phyloP scores from a whole-genome alignment of 2,888 invertebrate genomes.

The Synanthedon vespiformis region DNA sequence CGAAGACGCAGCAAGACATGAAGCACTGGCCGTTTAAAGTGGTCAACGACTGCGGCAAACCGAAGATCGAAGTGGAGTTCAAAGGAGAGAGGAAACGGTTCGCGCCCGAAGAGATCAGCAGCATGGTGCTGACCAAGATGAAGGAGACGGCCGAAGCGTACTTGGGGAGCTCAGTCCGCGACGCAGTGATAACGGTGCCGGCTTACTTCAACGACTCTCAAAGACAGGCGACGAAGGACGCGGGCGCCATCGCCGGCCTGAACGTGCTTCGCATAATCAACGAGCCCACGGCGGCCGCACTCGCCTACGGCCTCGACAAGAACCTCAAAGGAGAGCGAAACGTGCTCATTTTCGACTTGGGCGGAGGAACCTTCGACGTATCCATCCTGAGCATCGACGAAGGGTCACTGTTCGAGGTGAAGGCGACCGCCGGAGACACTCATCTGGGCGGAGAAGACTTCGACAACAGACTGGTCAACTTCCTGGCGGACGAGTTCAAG shows the following conservation, averaged over 20 bases:
- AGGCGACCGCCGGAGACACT: constrained; percentile 82
- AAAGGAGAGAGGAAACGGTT: constrained; percentile 70
- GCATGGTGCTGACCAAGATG: constrained; percentile 76
- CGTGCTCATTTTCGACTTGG: constrained; percentile 69
- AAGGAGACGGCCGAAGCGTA: constrained; percentile 77
- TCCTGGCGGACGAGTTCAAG: constrained; percentile 74
- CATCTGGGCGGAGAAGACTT: constrained; percentile 80
- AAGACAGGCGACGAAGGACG: constrained; percentile 79
- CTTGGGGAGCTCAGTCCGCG: constrained; percentile 69
- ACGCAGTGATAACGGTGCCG: constrained; percentile 80
- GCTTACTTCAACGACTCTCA: constrained; percentile 78
- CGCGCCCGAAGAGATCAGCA: constrained; percentile 74
- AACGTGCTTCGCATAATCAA: constrained; percentile 82
- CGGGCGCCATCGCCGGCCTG: constrained; percentile 75
- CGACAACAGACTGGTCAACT: constrained; percentile 69
- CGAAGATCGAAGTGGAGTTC: constrained; percentile 72
- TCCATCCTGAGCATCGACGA: constrained; percentile 83
- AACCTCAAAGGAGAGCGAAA: constrained; percentile 69
- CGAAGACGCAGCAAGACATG: constrained; percentile 77
- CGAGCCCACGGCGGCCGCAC: constrained; percentile 78
- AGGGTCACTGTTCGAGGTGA: constrained; percentile 77
- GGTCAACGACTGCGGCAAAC: constrained; percentile 69
- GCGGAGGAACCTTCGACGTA: constrained; percentile 78
- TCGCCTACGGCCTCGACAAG: constrained; percentile 74
- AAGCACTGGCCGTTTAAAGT: constrained; percentile 83